Evolutionary conservation across 2,888 invertebrate species (phyloP).

Genomic region (Polyommatus iphigenia): DNA sequence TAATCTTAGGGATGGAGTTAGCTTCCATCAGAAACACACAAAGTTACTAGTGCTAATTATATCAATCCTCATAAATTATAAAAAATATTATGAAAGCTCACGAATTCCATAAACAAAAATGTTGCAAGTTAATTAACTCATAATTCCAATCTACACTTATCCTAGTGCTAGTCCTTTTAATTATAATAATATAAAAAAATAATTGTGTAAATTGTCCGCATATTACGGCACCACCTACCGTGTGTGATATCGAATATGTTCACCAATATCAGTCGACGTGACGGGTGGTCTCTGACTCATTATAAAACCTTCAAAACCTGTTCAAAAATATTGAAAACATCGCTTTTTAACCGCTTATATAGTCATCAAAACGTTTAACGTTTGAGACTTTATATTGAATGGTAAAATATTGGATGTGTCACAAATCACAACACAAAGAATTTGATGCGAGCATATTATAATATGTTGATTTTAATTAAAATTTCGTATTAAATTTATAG

Average conservation of each 20-base stretch:
- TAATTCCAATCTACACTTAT: background rate
- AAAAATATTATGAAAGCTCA: background rate
- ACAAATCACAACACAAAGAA: constrained; percentile 16
- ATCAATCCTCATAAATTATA: background rate
- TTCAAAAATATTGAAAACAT: constrained; percentile 17
- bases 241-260: constrained; percentile 4
- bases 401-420: constrained; percentile 1
- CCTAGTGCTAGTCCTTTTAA: background rate
- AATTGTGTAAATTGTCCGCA: background rate
- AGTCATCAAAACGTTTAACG: constrained; percentile 21
- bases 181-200: constrained; percentile 6
- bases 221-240: constrained; percentile 9
- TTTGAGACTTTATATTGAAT: background rate
- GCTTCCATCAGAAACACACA: background rate
- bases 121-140: constrained; percentile 1
- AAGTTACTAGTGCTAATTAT: background rate
- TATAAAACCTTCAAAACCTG: constrained; percentile 22
- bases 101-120: background rate
- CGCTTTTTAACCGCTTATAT: constrained; percentile 11
- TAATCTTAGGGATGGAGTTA: background rate
- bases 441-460: background rate
- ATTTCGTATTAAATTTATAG: background rate
- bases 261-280: constrained; percentile 14
- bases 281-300: constrained; percentile 21
- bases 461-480: background rate